These are phyloP conservation scores for Jacana jacana DNA, from an alignment of 2,113 vertebrate genomes.

Conservation along the genomic window DNA sequence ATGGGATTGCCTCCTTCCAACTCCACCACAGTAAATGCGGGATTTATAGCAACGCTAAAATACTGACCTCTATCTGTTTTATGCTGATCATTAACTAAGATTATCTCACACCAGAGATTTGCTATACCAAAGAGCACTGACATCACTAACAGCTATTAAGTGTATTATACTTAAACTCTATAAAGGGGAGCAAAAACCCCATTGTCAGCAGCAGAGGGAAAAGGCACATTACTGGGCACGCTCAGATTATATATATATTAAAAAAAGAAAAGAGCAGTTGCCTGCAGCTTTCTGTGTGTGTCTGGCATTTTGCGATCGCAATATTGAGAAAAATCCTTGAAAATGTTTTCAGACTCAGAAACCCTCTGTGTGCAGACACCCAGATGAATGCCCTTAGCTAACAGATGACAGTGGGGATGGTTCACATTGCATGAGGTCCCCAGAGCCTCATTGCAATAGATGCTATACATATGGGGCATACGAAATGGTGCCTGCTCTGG, in stretches of 20 bases:
- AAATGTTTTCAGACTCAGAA: neutral
- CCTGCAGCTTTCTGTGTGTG: neutral
- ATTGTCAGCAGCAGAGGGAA: slow-evolving; percentile 64
- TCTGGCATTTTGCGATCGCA: neutral
- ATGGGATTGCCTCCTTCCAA: slow-evolving; percentile 67
- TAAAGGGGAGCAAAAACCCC: slow-evolving; percentile 60
- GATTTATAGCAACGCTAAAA: slow-evolving; percentile 70
- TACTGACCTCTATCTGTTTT: slow-evolving; percentile 75
- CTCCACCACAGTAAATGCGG: slow-evolving; percentile 46
- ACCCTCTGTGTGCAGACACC: neutral
- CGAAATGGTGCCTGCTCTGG: fast-evolving
- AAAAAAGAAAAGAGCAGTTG: neutral
- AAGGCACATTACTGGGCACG: neutral
- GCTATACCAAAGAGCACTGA: slow-evolving; percentile 70
- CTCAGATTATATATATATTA: neutral
- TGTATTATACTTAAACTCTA: slow-evolving; percentile 65
- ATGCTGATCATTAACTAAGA: slow-evolving; percentile 78
- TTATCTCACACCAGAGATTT: slow-evolving; percentile 75
- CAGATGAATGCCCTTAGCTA: neutral
- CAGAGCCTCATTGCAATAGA: neutral
- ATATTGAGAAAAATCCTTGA: slow-evolving; percentile 24
- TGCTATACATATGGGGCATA: neutral
- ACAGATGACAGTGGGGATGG: neutral
- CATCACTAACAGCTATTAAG: slow-evolving; percentile 72
- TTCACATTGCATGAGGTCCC: fast-evolving